These are phyloP conservation scores for Acleris laterana DNA, from an alignment of 2,888 invertebrate genomes.

Conservation along the genomic window DNA sequence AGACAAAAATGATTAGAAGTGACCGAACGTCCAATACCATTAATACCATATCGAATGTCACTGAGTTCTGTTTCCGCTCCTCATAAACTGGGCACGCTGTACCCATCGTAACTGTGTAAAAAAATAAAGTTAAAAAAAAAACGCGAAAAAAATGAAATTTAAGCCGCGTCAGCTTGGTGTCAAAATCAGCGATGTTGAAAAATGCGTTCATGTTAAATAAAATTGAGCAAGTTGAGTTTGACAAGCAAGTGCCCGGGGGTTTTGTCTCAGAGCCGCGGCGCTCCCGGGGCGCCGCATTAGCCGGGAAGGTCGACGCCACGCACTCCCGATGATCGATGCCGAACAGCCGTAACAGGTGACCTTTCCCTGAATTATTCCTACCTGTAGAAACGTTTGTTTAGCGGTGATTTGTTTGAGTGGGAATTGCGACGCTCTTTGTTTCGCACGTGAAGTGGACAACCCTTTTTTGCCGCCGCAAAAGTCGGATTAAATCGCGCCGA, in stretches of 20 bases:
- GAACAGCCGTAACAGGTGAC: slow-evolving; percentile 82
- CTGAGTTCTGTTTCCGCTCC: too few relatives aligned
- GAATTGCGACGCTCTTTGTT: slow-evolving; percentile 66
- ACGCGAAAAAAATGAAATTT: background rate
- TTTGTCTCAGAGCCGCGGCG: slow-evolving; percentile 70
- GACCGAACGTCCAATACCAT: too few relatives aligned
- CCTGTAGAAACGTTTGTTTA: slow-evolving; percentile 81
- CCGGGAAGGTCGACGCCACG: slow-evolving; percentile 74
- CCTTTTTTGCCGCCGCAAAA: slow-evolving; percentile 47
- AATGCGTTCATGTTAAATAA: slow-evolving; percentile 60
- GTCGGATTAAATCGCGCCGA: slow-evolving; percentile 31
- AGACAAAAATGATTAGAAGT: too few relatives aligned
- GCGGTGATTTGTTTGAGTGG: slow-evolving; percentile 79
- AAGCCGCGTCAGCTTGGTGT: background rate
- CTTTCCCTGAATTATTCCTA: slow-evolving; percentile 82
- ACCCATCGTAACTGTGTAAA: background rate
- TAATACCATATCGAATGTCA: too few relatives aligned
- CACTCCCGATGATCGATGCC: slow-evolving; percentile 83
- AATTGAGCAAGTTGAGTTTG: slow-evolving; percentile 68
- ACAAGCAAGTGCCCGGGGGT: slow-evolving; percentile 65
- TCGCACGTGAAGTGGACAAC: slow-evolving; percentile 49
- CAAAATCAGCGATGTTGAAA: slow-evolving; percentile 59
- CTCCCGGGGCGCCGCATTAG: slow-evolving; percentile 79
- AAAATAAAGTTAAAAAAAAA: background rate
- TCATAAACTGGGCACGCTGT: background rate